These are phyloP conservation scores for Zaprionus ghesquierei DNA, from an alignment of 1,140 invertebrate species.

Conservation along the genomic window DNA sequence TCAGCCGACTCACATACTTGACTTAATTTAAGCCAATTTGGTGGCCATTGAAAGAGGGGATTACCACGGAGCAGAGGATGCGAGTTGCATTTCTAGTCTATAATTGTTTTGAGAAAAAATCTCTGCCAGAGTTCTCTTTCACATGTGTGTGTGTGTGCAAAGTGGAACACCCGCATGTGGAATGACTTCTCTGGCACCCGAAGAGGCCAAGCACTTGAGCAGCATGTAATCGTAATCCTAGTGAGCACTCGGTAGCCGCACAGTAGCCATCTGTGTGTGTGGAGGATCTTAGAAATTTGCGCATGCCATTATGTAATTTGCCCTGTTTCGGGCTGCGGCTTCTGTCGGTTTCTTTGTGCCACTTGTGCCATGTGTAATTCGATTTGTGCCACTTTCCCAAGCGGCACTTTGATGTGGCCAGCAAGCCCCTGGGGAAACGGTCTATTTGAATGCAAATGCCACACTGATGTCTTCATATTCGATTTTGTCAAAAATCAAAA, in stretches of 20 bases:
- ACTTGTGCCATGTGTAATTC: conserved; percentile 61
- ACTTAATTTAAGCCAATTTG: conserved; percentile 81
- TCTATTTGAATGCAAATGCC: conserved; percentile 70
- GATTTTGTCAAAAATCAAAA: conserved; percentile 8
- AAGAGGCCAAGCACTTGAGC: conserved; percentile 68
- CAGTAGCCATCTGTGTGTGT: conserved; percentile 58
- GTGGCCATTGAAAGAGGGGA: conserved; percentile 59
- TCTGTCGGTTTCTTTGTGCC: conserved; percentile 45
- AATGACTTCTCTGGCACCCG: conserved; percentile 52
- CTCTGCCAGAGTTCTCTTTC: conserved; percentile 7
- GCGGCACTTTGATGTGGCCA: conserved; percentile 54
- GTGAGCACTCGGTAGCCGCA: conserved; percentile 44
- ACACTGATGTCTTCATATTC: conserved; percentile 27
- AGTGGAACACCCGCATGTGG: conserved; percentile 71
- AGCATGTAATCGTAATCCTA: conserved; percentile 58
- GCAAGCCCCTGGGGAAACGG: conserved; percentile 9
- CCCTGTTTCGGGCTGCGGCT: conserved; percentile 20
- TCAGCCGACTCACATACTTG: conserved; percentile 63
- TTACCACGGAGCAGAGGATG: conserved; percentile 37
- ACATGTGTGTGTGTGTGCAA: conserved; percentile 55
- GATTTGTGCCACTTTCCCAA: conserved; percentile 69
- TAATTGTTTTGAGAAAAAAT: conserved; percentile 50
- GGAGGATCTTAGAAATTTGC: conserved; percentile 53
- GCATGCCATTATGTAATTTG: conserved; percentile 75
- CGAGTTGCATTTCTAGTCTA: conserved; percentile 48